A percentile compares a stretch with the other conserved stretches of the same genome.
Conservation (phyloP, 1,140 invertebrate genomes). For the Procambarus virginalis region DNA sequence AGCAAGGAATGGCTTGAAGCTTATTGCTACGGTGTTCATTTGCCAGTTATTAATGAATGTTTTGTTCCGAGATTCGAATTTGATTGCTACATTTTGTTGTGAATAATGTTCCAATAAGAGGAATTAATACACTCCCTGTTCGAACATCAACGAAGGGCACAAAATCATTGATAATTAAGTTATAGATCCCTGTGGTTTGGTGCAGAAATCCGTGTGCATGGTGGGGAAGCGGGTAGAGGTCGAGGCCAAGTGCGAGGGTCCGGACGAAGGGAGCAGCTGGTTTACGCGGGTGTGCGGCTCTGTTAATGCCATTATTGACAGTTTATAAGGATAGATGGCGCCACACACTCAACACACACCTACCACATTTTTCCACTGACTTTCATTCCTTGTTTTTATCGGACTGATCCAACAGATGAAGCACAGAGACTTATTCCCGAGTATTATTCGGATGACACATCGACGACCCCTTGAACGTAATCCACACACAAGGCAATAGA, state of each 20-base stretch:
- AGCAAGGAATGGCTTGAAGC: neutral
- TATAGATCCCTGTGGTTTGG: neutral
- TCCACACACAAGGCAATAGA: neutral
- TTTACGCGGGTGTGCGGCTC: constrained; percentile 57
- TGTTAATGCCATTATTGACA: constrained; percentile 68
- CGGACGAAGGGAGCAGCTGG: constrained; percentile 41
- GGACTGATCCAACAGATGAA: neutral
- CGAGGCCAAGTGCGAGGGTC: constrained; percentile 24
- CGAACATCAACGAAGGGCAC: neutral
- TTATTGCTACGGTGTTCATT: neutral
- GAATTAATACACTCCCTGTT: neutral
- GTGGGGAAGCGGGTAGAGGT: constrained; percentile 11
- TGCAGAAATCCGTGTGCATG: neutral
- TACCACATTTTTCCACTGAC: constrained; percentile 50
- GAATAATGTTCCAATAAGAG: neutral
- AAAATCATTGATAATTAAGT: neutral
- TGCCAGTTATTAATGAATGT: neutral
- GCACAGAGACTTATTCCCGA: neutral
- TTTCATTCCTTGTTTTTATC: constrained; percentile 45
- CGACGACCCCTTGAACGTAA: neutral
- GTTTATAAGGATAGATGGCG: constrained; percentile 65
- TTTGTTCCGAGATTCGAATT: neutral
- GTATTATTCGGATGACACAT: neutral
- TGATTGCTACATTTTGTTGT: neutral
- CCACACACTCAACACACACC: constrained; percentile 56